Base-by-base conservation (phyloP, 2,888 invertebrate genomes). In the Luperina nickerlii region DNA sequence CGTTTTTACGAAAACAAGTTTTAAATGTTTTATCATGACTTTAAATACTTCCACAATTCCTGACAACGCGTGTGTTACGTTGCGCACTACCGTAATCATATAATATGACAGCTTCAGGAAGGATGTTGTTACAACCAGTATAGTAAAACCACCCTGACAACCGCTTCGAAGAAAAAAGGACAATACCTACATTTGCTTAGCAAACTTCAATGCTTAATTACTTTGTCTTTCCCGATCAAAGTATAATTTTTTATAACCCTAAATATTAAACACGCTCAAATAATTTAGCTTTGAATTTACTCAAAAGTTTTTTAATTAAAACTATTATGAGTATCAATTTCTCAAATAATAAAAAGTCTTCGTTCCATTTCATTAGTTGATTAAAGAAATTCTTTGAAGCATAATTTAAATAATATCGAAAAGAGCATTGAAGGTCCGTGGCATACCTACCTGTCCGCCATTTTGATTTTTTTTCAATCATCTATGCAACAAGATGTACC, bases 371-470 rank as follows among this genome's bases (percentile, higher is more conserved):
- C 42, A 81, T 65, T 57, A 63, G 13, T 57, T 69, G 8, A 65
- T 18, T 45, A 42, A 63, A 54, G 9, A 51, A 80, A 70, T 62
- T 18, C 45, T 48, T 57, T 63, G 0, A 11, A 63, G 54, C 8
- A 65, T 81, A 42, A 65, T 74, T 81, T 3, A 54, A 72, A 11
- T 18, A 57, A 68, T 72, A n/a, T 42, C 11, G 11, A 69, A 27
- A 60, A n/a, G 20, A 54, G 7, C 20, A 20, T 54, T 54, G 54
- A 51, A 51, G 32, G 32, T 32, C 32, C 32, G 32, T 32, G 32
- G 32, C 32, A 32, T 32, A 32, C 1, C 32, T 32, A 32, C 32
- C 32, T 32, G 32, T 32, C 32, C 32, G 32, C 32, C 32, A 32
- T 32, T 32, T 32, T n/a, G n/a, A n/a, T n/a, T 32, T 32, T 32